These are phyloP conservation scores for Rhopilema esculentum DNA, from an alignment of 30 jellyfish, hydroid and myxozoan species.

Conservation along the genomic window DNA sequence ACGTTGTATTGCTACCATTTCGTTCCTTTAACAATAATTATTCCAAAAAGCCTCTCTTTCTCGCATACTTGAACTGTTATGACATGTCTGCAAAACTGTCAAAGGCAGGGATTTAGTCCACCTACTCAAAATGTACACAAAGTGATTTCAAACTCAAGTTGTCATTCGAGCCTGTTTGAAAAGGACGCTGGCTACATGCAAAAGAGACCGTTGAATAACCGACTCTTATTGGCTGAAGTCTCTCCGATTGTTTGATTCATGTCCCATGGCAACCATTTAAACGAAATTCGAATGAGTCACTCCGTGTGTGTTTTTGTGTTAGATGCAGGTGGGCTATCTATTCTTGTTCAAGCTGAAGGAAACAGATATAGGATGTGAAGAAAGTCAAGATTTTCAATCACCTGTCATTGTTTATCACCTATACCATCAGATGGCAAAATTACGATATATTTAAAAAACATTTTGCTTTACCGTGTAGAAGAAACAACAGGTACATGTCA, in stretches of 20 bases:
- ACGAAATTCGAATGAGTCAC: conserved; percentile 33
- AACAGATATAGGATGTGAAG: neutral
- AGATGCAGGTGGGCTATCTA: neutral
- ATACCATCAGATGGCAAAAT: neutral
- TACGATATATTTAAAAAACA: neutral
- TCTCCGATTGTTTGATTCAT: conserved; percentile 54
- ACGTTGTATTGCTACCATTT: neutral
- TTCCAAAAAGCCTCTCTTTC: neutral
- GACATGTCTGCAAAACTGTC: neutral
- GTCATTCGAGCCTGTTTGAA: conserved; percentile 20
- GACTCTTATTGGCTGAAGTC: conserved; percentile 43
- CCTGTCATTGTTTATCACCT: neutral
- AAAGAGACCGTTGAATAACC: conserved; percentile 12
- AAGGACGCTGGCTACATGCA: conserved; percentile 57
- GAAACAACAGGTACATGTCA: too few relatives aligned
- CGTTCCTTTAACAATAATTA: neutral
- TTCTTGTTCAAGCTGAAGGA: neutral
- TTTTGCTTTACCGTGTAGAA: too few relatives aligned
- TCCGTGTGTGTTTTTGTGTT: neutral
- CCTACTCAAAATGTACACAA: neutral
- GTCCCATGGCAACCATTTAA: conserved; percentile 48
- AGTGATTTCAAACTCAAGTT: neutral
- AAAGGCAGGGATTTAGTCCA: neutral
- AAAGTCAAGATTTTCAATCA: neutral
- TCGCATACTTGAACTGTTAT: neutral